Conservation (phyloP, 2,797 vertebrate genomes). For the Cyclura pinguis region DNA sequence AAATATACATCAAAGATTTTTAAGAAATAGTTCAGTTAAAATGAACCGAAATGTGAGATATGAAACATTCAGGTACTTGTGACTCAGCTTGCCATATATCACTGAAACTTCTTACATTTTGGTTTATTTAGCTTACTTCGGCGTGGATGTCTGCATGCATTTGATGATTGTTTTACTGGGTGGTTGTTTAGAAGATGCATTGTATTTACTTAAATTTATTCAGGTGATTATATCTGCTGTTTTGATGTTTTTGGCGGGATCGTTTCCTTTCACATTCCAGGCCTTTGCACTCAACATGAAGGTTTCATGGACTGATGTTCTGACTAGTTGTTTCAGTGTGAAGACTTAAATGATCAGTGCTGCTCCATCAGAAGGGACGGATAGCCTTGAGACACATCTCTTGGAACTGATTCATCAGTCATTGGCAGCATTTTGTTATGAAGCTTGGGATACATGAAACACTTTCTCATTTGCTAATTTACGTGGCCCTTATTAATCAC, state of each 20-base stretch:
- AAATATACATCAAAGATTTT: too few relatives aligned
- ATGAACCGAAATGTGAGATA: too few relatives aligned
- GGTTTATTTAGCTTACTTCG: too few relatives aligned
- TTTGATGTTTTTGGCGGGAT: slow-evolving; percentile 9
- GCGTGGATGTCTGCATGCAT: too few relatives aligned
- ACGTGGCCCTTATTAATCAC: slow-evolving; percentile 13
- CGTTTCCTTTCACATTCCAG: background rate
- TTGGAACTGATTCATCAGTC: background rate
- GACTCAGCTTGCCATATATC: too few relatives aligned
- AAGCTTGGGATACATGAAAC: slow-evolving; percentile 58
- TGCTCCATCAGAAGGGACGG: background rate
- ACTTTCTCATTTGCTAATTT: slow-evolving; percentile 60
- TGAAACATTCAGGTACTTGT: too few relatives aligned
- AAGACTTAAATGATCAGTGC: background rate
- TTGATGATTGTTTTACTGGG: too few relatives aligned
- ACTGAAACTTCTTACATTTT: too few relatives aligned
- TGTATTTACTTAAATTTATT: background rate
- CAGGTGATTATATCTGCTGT: background rate
- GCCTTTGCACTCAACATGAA: background rate
- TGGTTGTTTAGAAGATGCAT: too few relatives aligned
- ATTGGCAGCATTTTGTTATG: slow-evolving; percentile 19
- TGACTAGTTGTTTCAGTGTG: background rate
- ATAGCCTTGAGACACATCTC: background rate
- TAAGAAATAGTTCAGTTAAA: too few relatives aligned
- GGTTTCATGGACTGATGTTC: background rate